These are phyloP conservation scores for Lindbergichthys nudifrons DNA, from an alignment of 2,797 vertebrate species.

Conservation along the genomic window DNA sequence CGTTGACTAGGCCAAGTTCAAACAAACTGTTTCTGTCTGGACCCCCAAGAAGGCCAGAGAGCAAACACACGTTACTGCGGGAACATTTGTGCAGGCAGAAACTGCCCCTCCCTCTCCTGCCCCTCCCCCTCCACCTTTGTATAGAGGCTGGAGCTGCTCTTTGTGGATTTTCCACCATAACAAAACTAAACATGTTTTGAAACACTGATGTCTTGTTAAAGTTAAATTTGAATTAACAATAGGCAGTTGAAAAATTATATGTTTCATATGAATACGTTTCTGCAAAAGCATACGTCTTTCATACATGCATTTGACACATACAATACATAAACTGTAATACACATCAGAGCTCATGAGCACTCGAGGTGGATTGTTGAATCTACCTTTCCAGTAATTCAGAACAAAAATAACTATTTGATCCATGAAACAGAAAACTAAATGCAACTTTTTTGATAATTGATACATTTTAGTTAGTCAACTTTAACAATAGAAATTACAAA, in stretches of 20 bases:
- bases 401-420: background rate
- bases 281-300: no score
- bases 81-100: slow-evolving; percentile 17
- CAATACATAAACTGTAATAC: background rate
- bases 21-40: slow-evolving; percentile 84
- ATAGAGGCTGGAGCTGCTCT: background rate
- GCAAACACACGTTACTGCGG: slow-evolving; percentile 13
- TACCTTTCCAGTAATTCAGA: background rate
- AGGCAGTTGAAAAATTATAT: background rate
- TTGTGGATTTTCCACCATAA: background rate
- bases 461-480: background rate
- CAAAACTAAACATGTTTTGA: no score
- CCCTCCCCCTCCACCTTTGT: slow-evolving; percentile 73
- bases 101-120: slow-evolving; percentile 74
- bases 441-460: background rate
- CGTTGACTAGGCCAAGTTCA: slow-evolving; percentile 90
- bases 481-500: background rate
- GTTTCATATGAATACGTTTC: no score
- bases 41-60: slow-evolving; percentile 49
- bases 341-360: background rate
- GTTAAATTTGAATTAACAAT: background rate
- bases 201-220: background rate
- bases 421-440: background rate
- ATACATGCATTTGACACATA: background rate
- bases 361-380: background rate